Evolutionary conservation across 2,113 vertebrate genomes (phyloP), one percentile per base, ranked within the genome.

Genomic region (Scolopax mira): DNA sequence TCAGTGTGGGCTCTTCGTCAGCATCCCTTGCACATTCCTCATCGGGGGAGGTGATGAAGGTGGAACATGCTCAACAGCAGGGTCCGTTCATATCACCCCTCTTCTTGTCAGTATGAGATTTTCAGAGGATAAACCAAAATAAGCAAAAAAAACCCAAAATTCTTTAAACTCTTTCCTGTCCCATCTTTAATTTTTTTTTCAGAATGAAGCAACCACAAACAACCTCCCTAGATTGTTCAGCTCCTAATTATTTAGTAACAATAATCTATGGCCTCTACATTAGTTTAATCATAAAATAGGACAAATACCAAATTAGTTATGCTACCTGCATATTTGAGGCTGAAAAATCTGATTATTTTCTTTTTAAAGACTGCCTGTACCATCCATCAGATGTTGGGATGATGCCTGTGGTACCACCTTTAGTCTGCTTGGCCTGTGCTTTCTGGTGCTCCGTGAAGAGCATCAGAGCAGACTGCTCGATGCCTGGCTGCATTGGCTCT

Each of bases 381-480:
- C 2, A 0, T 65, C 39, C 17, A 0, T 33, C 82, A 22, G 44
- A 16, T 1, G 0, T 8, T 69, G 65, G 72, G 74, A 5, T 22
- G 6, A 5, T 31, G 10, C 15, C 42, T 67, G 23, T 46, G 37
- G 52, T 52, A 60, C 17, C 37, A 42, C 54, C 44, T 79, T 25
- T 7, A 13, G 22, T n/a, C 58, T 44, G 3, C 37, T 19, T 21
- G 51, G 7, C 23, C 46, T 17, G 9, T 6, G 0, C n/a, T 27
- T 37, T 28, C 79, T 62, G 0, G 0, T 37, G 30, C 30, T 21
- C 7, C 2, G 0, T 5, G 39, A 75, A 15, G 58, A 58, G 39
- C 62, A n/a, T 22, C 55, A 49, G 33, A 55, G 5, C 25, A 79
- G 71, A 9, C 35, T 17, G 13, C 3, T 3, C 10, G 11, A 2